Conservation (phyloP, 2,113 vertebrate species). For the Equus przewalskii region DNA sequence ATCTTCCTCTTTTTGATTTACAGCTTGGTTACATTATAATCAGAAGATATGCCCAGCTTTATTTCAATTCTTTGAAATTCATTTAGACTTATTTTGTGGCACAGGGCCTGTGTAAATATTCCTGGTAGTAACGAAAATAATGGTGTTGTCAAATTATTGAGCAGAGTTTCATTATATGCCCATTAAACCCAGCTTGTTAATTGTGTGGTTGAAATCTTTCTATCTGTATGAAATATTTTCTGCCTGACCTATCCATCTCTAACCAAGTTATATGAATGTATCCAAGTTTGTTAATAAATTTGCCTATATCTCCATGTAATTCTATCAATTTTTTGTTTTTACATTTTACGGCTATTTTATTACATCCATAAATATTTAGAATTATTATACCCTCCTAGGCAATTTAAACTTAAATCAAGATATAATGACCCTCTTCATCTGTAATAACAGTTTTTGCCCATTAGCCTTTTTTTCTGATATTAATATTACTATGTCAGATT, state of each 20-base stretch:
- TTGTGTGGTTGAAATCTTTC: constrained; percentile 14
- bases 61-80: constrained; percentile 6
- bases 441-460: constrained; percentile 43
- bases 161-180: not conserved
- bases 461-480: not conserved
- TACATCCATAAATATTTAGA: constrained; percentile 59
- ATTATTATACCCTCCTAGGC: constrained; percentile 32
- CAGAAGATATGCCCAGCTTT: not conserved
- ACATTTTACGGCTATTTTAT: constrained; percentile 60
- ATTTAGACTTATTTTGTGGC: constrained; percentile 1
- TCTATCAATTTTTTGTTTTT: not conserved
- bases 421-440: constrained; percentile 42
- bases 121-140: constrained; percentile 35
- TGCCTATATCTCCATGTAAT: not conserved
- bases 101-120: not conserved
- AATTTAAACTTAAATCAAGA: constrained; percentile 65
- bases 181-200: constrained; percentile 28
- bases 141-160: not conserved
- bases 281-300: not conserved
- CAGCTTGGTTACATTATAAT: not conserved
- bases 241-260: constrained; percentile 14
- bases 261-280: not conserved
- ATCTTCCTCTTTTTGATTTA: not conserved
- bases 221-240: not conserved
- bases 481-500: not conserved